These are phyloP conservation scores for Empis stercorea DNA, from an alignment of 2,888 invertebrate species.

Conservation along the genomic window DNA sequence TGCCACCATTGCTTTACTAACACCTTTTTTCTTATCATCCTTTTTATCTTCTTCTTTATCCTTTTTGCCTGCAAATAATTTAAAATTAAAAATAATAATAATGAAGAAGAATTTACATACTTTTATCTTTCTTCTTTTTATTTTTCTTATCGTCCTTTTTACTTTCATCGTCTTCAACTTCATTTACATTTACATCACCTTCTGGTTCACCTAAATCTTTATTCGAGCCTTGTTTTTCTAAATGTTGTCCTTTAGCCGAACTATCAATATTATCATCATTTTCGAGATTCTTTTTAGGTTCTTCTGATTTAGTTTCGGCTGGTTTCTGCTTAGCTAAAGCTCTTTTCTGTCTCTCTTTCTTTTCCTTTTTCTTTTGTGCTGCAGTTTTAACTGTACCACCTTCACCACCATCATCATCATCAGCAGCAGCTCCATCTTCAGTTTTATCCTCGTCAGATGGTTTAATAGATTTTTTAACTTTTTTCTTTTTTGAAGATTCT, in stretches of 20 bases:
- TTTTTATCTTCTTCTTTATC: slow-evolving; percentile 42
- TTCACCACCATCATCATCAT: slow-evolving; percentile 43
- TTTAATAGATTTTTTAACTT: slow-evolving; percentile 17
- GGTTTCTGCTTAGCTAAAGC: slow-evolving; percentile 34
- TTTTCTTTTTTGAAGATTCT: slow-evolving; percentile 22
- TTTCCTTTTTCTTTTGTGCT: slow-evolving; percentile 81
- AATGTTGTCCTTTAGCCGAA: slow-evolving; percentile 12
- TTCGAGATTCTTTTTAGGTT: slow-evolving; percentile 21
- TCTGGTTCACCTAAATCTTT: slow-evolving; percentile 31
- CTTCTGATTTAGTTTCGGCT: slow-evolving; percentile 32
- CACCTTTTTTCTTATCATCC: slow-evolving; percentile 48
- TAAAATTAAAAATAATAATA: neutral
- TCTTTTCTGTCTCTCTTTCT: slow-evolving; percentile 69
- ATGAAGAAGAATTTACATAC: neutral
- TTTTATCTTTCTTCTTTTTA: slow-evolving; percentile 20
- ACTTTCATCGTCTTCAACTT: slow-evolving; percentile 19
- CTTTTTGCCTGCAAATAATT: slow-evolving; percentile 31
- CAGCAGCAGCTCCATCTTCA: slow-evolving; percentile 19
- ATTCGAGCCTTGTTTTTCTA: slow-evolving; percentile 49
- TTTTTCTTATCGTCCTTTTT: slow-evolving; percentile 31
- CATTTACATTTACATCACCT: slow-evolving; percentile 17
- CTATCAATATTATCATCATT: slow-evolving; percentile 8
- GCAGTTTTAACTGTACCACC: slow-evolving; percentile 58
- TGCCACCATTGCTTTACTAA: slow-evolving; percentile 73
- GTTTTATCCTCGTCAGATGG: slow-evolving; percentile 13